These are phyloP conservation scores for Myrmecobius fasciatus DNA, from an alignment of 2,113 vertebrate genomes.

Conservation along the genomic window DNA sequence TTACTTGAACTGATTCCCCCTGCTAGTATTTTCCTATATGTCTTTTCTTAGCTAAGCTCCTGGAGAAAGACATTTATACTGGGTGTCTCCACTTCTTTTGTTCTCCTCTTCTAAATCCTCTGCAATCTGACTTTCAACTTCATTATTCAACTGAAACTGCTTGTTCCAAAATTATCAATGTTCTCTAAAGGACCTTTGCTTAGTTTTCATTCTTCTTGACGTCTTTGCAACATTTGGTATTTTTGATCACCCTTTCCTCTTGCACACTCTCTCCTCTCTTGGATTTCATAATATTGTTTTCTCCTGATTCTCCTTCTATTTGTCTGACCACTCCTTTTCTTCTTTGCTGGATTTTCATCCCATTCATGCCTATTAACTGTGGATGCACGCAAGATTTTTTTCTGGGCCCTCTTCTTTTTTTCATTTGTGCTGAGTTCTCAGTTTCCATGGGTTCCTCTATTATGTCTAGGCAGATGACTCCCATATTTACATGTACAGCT, in stretches of 20 bases:
- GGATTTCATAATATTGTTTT: neutral
- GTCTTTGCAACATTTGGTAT: neutral
- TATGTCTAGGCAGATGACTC: neutral
- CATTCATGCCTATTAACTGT: neutral
- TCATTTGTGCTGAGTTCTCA: neutral
- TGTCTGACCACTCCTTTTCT: neutral
- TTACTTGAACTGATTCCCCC: neutral
- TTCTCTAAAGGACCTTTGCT: neutral
- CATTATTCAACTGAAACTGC: neutral
- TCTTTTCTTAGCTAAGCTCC: neutral
- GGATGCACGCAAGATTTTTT: neutral
- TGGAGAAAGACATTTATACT: neutral
- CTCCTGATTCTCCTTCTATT: neutral
- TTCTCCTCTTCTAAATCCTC: neutral
- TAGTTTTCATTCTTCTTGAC: neutral
- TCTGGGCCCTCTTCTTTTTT: neutral
- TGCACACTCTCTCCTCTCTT: neutral
- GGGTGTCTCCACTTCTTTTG: neutral
- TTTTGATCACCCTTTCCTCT: neutral
- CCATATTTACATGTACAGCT: neutral
- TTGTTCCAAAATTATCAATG: neutral
- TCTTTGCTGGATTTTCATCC: neutral
- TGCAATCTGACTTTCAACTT: neutral
- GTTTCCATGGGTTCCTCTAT: neutral
- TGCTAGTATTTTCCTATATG: neutral